Evolutionary conservation across 2,888 invertebrate species (phyloP).

Genomic region (Pterobdella sp.): DNA sequence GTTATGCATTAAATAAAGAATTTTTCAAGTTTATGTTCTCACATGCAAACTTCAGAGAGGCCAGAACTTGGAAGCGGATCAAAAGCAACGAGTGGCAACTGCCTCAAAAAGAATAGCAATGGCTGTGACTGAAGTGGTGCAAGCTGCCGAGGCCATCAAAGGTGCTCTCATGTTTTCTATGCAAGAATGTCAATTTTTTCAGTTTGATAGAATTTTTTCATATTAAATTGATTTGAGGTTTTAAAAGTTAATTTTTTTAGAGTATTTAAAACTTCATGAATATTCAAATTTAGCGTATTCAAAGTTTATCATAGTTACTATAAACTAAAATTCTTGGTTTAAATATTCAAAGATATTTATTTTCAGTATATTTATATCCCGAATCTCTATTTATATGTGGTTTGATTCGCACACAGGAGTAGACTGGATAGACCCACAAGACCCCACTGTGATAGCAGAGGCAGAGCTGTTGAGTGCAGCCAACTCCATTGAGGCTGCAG

Average conservation of each 20-base stretch:
- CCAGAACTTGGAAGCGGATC: conserved; percentile 52
- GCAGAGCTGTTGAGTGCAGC: conserved; percentile 93
- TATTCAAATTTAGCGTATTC: too few species aligned
- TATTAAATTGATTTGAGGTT: background rate
- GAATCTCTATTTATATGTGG: too few species aligned
- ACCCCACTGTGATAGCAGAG: conserved; percentile 76
- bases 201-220: background rate
- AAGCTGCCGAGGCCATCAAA: conserved; percentile 80
- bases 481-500: conserved; percentile 94
- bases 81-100: conserved; percentile 58
- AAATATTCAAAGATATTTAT: too few species aligned
- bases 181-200: background rate
- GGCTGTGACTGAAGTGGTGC: conserved; percentile 82
- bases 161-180: conserved; percentile 54
- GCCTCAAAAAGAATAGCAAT: conserved; percentile 82
- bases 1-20: too few species aligned
- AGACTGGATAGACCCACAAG: conserved; percentile 33
- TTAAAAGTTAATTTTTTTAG: background rate
- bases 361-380: too few species aligned
- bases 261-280: too few species aligned
- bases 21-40: too few species aligned
- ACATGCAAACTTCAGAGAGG: conserved; percentile 39
- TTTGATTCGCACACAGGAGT: conserved; percentile 30
- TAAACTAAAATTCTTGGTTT: too few species aligned
- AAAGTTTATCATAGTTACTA: too few species aligned